Percentiles rank a stretch among this genome's conserved stretches.
These are phyloP conservation scores for Nephrotoma guestfalica DNA, from an alignment of 2,888 invertebrate species.

Conservation along the genomic window DNA sequence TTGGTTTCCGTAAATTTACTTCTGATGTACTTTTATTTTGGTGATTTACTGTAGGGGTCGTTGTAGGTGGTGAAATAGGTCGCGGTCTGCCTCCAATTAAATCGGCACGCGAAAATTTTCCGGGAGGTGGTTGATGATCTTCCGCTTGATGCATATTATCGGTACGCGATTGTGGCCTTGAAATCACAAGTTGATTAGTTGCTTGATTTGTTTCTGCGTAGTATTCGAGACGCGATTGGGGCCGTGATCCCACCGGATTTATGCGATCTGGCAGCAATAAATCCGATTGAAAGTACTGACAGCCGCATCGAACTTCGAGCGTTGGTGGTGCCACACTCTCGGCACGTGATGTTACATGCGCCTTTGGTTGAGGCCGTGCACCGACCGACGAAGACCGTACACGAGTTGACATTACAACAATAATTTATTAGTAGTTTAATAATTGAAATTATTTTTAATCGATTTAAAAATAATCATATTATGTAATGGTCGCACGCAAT, in stretches of 20 bases:
- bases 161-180: neutral
- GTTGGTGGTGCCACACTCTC: constrained; percentile 56
- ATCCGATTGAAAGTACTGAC: constrained; percentile 73
- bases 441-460: neutral
- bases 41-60: neutral
- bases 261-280: constrained; percentile 61
- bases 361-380: constrained; percentile 43
- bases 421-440: neutral
- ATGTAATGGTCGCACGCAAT: neutral
- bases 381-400: constrained; percentile 57
- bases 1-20: neutral
- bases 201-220: neutral
- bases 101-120: neutral
- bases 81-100: neutral
- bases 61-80: neutral
- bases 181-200: neutral
- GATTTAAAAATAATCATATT: neutral
- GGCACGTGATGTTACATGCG: constrained; percentile 52
- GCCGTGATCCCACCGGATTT: constrained; percentile 49
- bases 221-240: constrained; percentile 40
- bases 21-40: neutral
- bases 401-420: constrained; percentile 23
- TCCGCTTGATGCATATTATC: neutral
- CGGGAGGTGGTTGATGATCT: neutral
- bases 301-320: constrained; percentile 70